Evolutionary conservation across 2,113 vertebrate genomes (phyloP).

Genomic region (Leucosticte australis): DNA sequence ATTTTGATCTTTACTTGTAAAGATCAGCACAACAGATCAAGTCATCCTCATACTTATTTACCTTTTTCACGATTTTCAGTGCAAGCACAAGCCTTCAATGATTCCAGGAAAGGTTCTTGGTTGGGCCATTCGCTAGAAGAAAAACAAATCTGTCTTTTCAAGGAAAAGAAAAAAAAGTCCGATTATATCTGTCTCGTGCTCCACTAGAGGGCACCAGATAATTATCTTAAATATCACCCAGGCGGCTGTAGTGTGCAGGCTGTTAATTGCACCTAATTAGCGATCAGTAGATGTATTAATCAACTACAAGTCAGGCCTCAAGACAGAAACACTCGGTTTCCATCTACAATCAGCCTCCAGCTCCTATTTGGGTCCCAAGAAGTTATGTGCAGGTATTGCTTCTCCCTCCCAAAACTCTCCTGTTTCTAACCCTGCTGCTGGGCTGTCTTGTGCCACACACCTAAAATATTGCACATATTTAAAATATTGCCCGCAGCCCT

Average conservation of each 20-base stretch:
- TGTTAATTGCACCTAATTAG: background rate
- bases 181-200: background rate
- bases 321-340: background rate
- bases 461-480: background rate
- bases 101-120: background rate
- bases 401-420: background rate
- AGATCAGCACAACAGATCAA: background rate
- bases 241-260: background rate
- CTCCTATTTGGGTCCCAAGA: background rate
- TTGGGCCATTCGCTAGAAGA: background rate
- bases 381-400: background rate
- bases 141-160: background rate
- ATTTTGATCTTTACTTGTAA: background rate
- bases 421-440: background rate
- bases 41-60: background rate
- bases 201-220: constrained; percentile 30
- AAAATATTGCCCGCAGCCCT: background rate
- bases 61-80: background rate
- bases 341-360: background rate
- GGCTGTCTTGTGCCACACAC: background rate
- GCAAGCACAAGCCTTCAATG: background rate
- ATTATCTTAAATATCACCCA: background rate
- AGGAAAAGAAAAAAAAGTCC: background rate
- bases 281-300: background rate
- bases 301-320: background rate